These are phyloP conservation scores for Aleadryas rufinucha DNA, from an alignment of 2,113 vertebrate genomes.

Conservation along the genomic window DNA sequence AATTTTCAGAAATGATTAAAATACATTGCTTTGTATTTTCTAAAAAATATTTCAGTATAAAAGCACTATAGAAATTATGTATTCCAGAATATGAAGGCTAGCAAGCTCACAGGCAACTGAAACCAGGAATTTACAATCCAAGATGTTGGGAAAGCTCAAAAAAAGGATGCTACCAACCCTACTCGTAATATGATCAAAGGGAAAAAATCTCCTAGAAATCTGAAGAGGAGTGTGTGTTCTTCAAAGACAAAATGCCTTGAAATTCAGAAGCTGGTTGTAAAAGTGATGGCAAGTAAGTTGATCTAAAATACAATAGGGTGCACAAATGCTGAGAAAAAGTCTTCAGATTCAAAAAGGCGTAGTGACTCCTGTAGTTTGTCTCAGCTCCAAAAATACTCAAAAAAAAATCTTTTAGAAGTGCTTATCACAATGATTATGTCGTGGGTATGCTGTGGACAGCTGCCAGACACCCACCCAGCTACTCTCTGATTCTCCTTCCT, in stretches of 20 bases:
- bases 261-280: neutral
- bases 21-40: neutral
- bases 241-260: neutral
- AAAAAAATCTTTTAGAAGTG: neutral
- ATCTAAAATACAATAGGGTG: neutral
- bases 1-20: neutral
- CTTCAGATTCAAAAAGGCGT: neutral
- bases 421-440: neutral
- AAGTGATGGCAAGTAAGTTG: neutral
- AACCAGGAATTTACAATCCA: neutral
- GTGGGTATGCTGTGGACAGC: neutral
- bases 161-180: neutral
- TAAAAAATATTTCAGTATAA: neutral
- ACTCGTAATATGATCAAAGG: neutral
- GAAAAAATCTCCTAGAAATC: neutral
- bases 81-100: neutral
- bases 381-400: neutral
- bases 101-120: neutral
- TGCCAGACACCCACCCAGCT: neutral
- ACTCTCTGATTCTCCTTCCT: neutral
- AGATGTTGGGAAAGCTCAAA: neutral
- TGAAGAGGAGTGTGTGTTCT: neutral
- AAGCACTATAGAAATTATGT: neutral
- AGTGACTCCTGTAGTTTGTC: neutral
- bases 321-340: neutral